Evolutionary conservation across 2,888 invertebrate species (phyloP).

Genomic region (Hofmannophila pseudospretella): DNA sequence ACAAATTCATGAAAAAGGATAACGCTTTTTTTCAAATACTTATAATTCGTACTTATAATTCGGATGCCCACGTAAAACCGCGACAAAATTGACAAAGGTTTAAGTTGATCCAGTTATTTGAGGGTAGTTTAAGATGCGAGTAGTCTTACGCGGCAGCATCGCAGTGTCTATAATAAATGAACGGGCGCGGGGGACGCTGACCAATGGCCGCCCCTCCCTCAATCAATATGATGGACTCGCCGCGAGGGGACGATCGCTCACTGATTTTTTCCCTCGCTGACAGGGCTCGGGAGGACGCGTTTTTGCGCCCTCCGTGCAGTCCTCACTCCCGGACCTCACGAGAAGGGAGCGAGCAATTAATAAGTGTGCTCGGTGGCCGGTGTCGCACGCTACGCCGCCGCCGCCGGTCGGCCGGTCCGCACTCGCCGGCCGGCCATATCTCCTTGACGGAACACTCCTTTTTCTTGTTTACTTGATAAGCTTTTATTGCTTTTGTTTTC

Average conservation of each 20-base stretch:
- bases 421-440: conserved; percentile 7
- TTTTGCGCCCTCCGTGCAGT: conserved; percentile 69
- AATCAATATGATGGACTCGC: conserved; percentile 79
- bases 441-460: conserved; percentile 50
- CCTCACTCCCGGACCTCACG: conserved; percentile 40
- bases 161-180: conserved; percentile 79
- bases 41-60: too few species aligned
- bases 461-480: conserved; percentile 47
- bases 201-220: conserved; percentile 78
- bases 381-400: conserved; percentile 19
- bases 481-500: conserved; percentile 31
- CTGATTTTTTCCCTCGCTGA: conserved; percentile 78
- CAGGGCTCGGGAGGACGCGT: conserved; percentile 73
- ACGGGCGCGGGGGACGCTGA: conserved; percentile 74
- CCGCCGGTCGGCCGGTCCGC: conserved; percentile 19
- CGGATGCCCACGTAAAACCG: too few species aligned
- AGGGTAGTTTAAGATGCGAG: conserved; percentile 32
- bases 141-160: conserved; percentile 51
- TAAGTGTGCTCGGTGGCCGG: conserved; percentile 54
- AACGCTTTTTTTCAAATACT: too few species aligned
- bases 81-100: not conserved
- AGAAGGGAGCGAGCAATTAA: conserved; percentile 72
- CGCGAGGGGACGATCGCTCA: conserved; percentile 79
- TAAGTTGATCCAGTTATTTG: conserved; percentile 23
- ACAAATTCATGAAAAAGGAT: too few species aligned